Base-by-base conservation (phyloP, 2,888 invertebrate genomes). In the Rutpela maculata region DNA sequence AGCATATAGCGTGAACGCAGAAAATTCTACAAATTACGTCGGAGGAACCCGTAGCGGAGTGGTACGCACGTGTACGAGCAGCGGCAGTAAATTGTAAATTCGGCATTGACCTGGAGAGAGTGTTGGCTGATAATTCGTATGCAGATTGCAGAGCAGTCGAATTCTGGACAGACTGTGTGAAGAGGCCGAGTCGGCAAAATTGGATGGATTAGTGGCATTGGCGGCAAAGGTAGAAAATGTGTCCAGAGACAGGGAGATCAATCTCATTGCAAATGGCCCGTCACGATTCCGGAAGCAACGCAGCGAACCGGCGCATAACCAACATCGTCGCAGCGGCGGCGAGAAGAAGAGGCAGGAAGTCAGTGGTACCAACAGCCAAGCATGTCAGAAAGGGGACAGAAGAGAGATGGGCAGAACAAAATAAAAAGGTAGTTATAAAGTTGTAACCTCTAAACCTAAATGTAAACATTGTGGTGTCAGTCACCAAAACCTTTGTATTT, bases 21-120 rank as follows among this genome's bases (percentile, higher is more conserved):
- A 17, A 73, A 76, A 59, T 76, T 76, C 59, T 76, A 66, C 19
- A 60, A 73, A n/a, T 4, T 56, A 5, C 50, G 31, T 15, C 72
- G 10, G 18, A 31, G 9, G 65, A 65, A 19, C 18, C 17, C 1
- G 57, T 65, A 43, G 7, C 22, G 12, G 55, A 75, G 22, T 75
- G 59, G 50, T 75, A 71, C 50, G 75, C 70, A 26, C 55, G 65
- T 17, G 31, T 70, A 35, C 17, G 71, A 22, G 55, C 50, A 26
- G 62, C 63, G 1, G 70, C 75, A 0, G 31, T 71, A 9, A 62
- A 60, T 15, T 75, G 75, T 55, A 71, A 65, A 1, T 75, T 75
- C 19, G 67, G 75, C 18, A 43, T 9, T 18, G 55, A 60, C 10
- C 26, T 75, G 15, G 19, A 7, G 9, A 31, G 60, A 56, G 11